A percentile compares a stretch with the other conserved stretches of the same genome.
Conservation (phyloP, 2,888 invertebrate genomes). For the Nebria salina region DNA sequence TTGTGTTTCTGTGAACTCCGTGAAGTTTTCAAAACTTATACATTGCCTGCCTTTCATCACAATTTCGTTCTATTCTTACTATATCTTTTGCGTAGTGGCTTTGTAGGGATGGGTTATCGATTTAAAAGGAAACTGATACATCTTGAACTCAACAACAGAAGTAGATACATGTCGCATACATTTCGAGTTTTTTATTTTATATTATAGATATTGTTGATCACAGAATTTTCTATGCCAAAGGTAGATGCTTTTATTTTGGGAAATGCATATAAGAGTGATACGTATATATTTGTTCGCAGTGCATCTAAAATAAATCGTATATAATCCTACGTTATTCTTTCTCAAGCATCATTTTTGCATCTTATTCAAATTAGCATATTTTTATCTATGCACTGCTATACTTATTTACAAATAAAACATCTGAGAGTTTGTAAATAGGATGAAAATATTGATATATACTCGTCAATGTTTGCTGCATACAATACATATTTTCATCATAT, state of each 20-base stretch:
- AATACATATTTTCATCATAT: too few relatives aligned
- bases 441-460: too few relatives aligned
- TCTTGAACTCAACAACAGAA: background rate
- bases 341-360: too few relatives aligned
- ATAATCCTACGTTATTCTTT: background rate
- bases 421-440: too few relatives aligned
- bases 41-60: constrained; percentile 7
- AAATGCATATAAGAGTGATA: background rate
- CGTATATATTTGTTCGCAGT: background rate
- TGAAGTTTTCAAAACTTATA: constrained; percentile 14
- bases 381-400: too few relatives aligned
- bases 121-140: constrained; percentile 9
- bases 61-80: background rate
- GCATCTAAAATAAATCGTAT: background rate
- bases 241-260: background rate
- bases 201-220: background rate
- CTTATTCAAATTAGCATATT: too few relatives aligned
- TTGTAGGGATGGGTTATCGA: constrained; percentile 11
- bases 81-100: background rate
- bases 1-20: constrained; percentile 27
- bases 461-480: too few relatives aligned
- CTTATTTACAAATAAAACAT: too few relatives aligned
- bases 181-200: background rate
- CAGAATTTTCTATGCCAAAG: background rate
- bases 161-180: background rate